Percentiles rank a stretch among this genome's conserved stretches.
phyloP scores from a whole-genome alignment of 2,113 vertebrate species.

The Pycnonotus jocosus region DNA sequence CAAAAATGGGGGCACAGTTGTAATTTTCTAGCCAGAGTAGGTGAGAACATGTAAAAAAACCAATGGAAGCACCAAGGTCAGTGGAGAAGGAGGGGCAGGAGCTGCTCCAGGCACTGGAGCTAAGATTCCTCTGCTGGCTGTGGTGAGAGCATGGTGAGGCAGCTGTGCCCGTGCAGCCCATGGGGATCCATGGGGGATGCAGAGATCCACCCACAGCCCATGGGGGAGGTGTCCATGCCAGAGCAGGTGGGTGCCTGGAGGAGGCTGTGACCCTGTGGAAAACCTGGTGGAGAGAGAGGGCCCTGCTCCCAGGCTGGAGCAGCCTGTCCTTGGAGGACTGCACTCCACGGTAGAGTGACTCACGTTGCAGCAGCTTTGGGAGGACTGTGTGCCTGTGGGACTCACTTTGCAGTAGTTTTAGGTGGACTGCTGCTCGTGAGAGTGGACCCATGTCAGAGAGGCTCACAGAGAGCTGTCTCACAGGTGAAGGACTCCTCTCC shows the following conservation, averaged over 20 bases:
- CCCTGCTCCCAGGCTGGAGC: not conserved
- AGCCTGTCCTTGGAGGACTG: not conserved
- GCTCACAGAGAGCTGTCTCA: not conserved
- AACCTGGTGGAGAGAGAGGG: no score
- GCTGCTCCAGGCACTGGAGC: rapidly evolving
- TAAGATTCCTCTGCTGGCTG: rapidly evolving
- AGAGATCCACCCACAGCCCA: rapidly evolving
- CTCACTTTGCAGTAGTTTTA: not conserved
- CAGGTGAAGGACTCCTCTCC: not conserved
- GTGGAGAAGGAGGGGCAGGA: not conserved
- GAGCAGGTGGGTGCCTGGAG: not conserved
- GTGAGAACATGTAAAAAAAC: not conserved
- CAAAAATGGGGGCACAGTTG: not conserved
- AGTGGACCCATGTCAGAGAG: not conserved
- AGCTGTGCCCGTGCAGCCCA: no score
- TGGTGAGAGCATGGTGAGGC: not conserved
- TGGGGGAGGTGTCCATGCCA: rapidly evolving
- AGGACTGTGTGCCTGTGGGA: not conserved
- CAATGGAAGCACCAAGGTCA: not conserved
- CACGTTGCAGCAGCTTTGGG: not conserved
- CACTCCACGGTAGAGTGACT: rapidly evolving
- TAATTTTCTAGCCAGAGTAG: not conserved
- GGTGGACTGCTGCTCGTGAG: not conserved
- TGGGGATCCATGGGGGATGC: not conserved
- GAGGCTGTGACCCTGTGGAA: no score